A percentile compares a stretch with the other conserved stretches of the same genome.
These are phyloP conservation scores for Chrysemys picta DNA, from an alignment of 2,113 vertebrate species.

Conservation along the genomic window DNA sequence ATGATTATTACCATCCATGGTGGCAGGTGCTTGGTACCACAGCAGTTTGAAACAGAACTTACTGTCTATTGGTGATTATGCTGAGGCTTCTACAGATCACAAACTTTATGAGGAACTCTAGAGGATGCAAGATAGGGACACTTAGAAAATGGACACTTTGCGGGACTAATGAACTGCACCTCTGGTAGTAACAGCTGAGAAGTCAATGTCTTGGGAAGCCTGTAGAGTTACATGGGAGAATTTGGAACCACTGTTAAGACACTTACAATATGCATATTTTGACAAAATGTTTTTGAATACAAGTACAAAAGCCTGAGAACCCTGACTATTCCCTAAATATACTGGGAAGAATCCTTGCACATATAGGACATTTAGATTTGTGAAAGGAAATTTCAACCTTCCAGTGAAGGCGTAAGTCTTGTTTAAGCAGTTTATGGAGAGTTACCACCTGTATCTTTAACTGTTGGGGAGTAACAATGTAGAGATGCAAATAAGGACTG, in stretches of 20 bases:
- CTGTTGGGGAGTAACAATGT: background rate
- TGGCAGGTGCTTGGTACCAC: background rate
- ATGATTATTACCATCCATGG: background rate
- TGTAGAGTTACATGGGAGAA: background rate
- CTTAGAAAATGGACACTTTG: background rate
- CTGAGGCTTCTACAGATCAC: background rate
- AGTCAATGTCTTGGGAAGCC: background rate
- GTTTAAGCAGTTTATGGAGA: background rate
- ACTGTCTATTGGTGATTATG: background rate
- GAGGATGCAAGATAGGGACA: background rate
- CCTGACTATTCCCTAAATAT: background rate
- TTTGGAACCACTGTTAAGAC: background rate
- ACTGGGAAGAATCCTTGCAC: background rate
- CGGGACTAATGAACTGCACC: background rate
- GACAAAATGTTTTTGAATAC: background rate
- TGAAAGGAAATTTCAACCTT: background rate
- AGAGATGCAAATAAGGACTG: background rate
- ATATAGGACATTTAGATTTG: background rate
- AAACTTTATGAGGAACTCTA: background rate
- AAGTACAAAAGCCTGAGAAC: background rate
- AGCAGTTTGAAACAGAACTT: background rate
- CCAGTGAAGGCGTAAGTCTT: background rate
- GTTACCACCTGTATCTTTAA: background rate
- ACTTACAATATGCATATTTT: background rate
- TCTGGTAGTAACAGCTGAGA: background rate